Evolutionary conservation across 2,797 vertebrate genomes (phyloP), one percentile per base, ranked within the genome.

Genomic region (Masticophis lateralis): DNA sequence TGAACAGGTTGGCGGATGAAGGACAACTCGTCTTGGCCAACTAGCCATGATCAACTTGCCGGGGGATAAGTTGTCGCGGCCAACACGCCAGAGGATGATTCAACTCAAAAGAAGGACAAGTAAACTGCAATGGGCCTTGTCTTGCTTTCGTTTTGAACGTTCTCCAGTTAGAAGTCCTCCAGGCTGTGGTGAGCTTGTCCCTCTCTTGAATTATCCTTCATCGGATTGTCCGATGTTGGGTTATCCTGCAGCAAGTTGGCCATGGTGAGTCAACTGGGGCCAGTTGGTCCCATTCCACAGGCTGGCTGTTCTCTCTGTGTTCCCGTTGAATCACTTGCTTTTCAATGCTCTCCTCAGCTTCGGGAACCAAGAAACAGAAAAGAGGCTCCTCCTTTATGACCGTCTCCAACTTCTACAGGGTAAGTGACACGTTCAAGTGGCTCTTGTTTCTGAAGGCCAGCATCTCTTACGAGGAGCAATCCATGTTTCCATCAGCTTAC

Each of bases 371-470:
- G 97, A 98, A 97, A 92, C 97, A 98, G 94, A 97, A 98, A 94
- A 98, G 97, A 94, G 96, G 96, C 0, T 97, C 97, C 1, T 97
- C 98, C 51, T 98, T 98, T 94, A 97, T 97, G 96, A 97, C 97
- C 0, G 95, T 97, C 59, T 98, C 97, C 92, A 97, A 95, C 90
- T 97, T 98, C 96, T 97, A 97, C 94, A 96, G 97, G 96, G 96
- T 98, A 93, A 96, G 92, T 83, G 74, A 47, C 22, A 86, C 28
- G 9, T 22, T 11, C 69, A 22, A 16, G 16, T 25, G 57, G 13
- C 22, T 27, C n/a, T 27, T 51, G 32, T 25, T 89, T 28, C 59
- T 22, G 74, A 25, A 43, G 74, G 37, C 0, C 25, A 3, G 3
- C 3, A 1, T 61, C 6, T 60, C 59, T 43, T 60, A 63, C 0